A percentile compares a stretch with the other conserved stretches of the same genome.
phyloP scores from a whole-genome alignment of 2,113 vertebrate species.

The Tetrax tetrax region DNA sequence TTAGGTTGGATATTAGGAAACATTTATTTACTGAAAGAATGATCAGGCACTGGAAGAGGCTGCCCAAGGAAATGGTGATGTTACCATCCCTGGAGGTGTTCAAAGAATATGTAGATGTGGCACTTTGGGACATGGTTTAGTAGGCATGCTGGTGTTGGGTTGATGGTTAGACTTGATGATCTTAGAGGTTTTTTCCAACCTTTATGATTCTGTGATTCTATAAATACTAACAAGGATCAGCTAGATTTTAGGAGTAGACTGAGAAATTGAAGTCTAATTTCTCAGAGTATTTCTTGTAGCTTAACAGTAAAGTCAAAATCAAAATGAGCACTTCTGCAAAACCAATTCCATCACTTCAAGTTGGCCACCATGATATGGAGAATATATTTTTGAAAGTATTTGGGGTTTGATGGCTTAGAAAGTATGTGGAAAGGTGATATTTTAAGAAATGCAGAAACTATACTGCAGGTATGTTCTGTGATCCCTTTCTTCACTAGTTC shows the following conservation, averaged over 20 bases:
- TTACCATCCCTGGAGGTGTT: no score
- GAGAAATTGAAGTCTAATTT: background rate
- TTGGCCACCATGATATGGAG: background rate
- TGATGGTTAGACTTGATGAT: no score
- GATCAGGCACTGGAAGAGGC: no score
- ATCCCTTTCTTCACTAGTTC: background rate
- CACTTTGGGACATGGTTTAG: no score
- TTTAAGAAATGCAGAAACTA: background rate
- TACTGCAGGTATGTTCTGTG: background rate
- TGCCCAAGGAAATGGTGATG: no score
- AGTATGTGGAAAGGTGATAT: background rate
- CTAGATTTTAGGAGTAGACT: background rate
- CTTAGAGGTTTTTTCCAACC: no score
- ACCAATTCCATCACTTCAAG: background rate
- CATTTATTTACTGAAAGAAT: no score
- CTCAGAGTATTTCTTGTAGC: background rate
- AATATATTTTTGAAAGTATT: background rate
- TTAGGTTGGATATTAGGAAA: no score
- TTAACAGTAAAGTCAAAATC: background rate
- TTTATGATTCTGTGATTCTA: no score
- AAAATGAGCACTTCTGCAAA: background rate
- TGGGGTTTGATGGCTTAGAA: background rate
- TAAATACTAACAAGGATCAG: background rate
- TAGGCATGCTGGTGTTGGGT: no score
- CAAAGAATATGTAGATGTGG: no score